Evolutionary conservation across 2,888 invertebrate genomes (phyloP).

Genomic region (Pollenia amentaria): DNA sequence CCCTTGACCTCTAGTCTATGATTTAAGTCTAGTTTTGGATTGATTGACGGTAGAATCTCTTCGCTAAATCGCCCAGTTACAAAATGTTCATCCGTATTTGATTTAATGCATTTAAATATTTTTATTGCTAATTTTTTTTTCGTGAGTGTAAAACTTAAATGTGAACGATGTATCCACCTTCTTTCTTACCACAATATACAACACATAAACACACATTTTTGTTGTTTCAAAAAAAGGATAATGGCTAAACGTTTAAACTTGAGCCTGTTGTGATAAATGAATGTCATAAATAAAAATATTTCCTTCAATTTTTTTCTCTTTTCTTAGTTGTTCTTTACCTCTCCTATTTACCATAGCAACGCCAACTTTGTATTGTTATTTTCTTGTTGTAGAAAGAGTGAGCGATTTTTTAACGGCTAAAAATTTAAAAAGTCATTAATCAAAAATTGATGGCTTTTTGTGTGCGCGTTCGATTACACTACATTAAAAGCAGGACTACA

Average conservation of each 20-base stretch:
- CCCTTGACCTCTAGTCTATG: too few relatives aligned
- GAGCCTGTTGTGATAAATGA: slow-evolving; percentile 81
- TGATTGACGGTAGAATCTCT: too few relatives aligned
- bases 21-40: too few relatives aligned
- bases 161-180: slow-evolving; percentile 1
- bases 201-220: slow-evolving; percentile 25
- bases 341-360: neutral
- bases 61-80: too few relatives aligned
- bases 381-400: neutral
- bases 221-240: slow-evolving; percentile 59
- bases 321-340: slow-evolving; percentile 10
- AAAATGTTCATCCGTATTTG: too few relatives aligned
- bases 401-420: slow-evolving; percentile 66
- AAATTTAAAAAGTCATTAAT: slow-evolving; percentile 75
- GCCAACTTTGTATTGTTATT: slow-evolving; percentile 30
- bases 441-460: slow-evolving; percentile 73
- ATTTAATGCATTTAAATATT: neutral
- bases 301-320: slow-evolving; percentile 25
- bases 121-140: neutral
- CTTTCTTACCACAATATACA: slow-evolving; percentile 36
- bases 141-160: neutral
- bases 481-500: slow-evolving; percentile 25
- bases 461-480: slow-evolving; percentile 61
- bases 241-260: slow-evolving; percentile 68
- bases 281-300: slow-evolving; percentile 82